Evolutionary conservation across 1,140 invertebrate genomes (phyloP), one percentile per base, ranked within the genome.

Genomic region (Ladona fulva): DNA sequence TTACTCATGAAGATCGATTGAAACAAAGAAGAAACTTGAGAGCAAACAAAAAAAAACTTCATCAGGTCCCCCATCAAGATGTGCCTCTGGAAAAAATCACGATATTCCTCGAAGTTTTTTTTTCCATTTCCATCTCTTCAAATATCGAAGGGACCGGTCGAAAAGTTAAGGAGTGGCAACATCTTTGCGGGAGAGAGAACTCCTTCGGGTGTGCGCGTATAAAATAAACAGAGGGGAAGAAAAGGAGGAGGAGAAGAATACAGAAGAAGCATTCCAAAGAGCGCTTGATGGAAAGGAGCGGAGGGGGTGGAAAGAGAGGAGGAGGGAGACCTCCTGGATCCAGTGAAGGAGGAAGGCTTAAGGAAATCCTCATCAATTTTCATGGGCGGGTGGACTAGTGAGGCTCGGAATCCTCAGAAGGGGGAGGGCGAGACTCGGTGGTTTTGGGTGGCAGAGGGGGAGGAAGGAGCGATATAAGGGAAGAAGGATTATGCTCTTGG

Each of bases 321-420:
- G 19, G 44, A 52, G 44, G 14, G 52, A 12, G 52, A 66, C 16
- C 29, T 19, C 52, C n/a, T 12, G 52, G 52, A 66, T 66, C 52
- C 52, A 66, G 52, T 66, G 52, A 66, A 66, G 52, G 52, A 66
- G 52, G 16, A 66, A 66, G 52, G 52, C 52, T 66, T 66, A 66
- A 66, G 52, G 52, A 66, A 66, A 66, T 66, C 52, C 52, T 66
- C 52, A 66, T 66, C 52, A 66, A 66, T 66, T 66, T 66, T 66
- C 52, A 66, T 66, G 52, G 52, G 52, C 3, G 14, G 52, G 52
- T 66, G 52, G 52, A 66, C 52, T 66, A 66, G 52, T 66, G 52
- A 66, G 52, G 12, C 52, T 66, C 52, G 1, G n/a, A 22, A 19
- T 22, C n/a, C n/a, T 66, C 16, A 22, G n/a, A 66, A 66, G 16